phyloP scores from a whole-genome alignment of 2,888 invertebrate species.

The Cryptops parisi region DNA sequence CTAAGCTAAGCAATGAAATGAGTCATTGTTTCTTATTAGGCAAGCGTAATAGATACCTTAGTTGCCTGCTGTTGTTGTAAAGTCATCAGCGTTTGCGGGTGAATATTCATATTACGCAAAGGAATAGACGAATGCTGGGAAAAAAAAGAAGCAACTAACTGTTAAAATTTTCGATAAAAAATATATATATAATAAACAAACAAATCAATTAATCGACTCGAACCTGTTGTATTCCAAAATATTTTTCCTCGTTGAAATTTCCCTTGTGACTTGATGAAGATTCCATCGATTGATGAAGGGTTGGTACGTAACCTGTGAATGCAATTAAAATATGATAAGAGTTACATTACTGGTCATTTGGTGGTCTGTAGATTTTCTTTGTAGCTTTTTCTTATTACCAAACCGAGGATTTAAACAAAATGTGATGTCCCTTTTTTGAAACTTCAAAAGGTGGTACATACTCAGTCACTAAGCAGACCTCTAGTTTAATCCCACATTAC shows the following conservation, averaged over 20 bases:
- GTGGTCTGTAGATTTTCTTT: too few relatives aligned
- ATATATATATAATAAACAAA: too few relatives aligned
- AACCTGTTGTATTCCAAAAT: background rate
- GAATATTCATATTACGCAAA: background rate
- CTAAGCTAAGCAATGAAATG: background rate
- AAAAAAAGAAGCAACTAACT: background rate
- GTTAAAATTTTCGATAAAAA: too few relatives aligned
- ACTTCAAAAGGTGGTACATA: too few relatives aligned
- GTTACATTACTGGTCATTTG: too few relatives aligned
- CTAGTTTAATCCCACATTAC: too few relatives aligned
- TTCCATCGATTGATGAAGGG: conserved; percentile 26
- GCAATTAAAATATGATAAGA: background rate
- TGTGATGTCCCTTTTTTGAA: too few relatives aligned
- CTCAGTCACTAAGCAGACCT: too few relatives aligned
- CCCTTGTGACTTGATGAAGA: background rate
- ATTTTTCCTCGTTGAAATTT: background rate
- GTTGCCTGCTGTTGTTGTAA: background rate
- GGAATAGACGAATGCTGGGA: background rate
- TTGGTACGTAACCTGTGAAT: conserved; percentile 14
- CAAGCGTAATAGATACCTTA: background rate
- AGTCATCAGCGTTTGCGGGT: background rate
- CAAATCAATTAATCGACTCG: background rate
- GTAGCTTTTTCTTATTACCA: too few relatives aligned
- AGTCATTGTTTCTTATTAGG: background rate
- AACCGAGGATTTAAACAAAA: too few relatives aligned